Base-by-base conservation (phyloP, 1,140 invertebrate species). In the Drosophila nigromelanica region DNA sequence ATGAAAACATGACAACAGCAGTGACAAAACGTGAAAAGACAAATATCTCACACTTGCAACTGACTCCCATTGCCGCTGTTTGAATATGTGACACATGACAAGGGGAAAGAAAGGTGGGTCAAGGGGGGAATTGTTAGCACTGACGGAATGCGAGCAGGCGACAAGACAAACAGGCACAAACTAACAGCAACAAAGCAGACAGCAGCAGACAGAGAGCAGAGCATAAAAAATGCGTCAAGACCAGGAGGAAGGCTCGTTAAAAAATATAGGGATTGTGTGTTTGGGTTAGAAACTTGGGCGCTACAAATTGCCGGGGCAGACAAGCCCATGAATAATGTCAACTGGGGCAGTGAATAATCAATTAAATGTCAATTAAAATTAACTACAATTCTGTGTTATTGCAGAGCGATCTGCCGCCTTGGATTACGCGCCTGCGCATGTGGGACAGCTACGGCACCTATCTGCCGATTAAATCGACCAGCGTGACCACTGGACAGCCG, bases 381-480 rank as follows among this genome's bases (percentile, higher is more conserved):
- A 27, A 27, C 27, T 27, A 6, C 5, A 27, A 27, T 27, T 48
- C 59, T 12, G 30, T 15, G 8, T 43, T 12, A 27, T 40, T 52
- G 14, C 66, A 92, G 90, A 82, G 78, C 52, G 90, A 92, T 75
- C 76, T 92, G 59, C 91, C 91, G 40, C 92, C 92, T n/a, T 94
- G 94, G 83, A 93, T 93, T 37, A 94, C 93, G 21, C 91, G 94
- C 39, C 80, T 94, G 43, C 91, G 93, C 39, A 94, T 95, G 71
- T 94, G 93, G 92, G 94, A 95, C 80, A 94, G 93, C 39, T 92
- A 92, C 58, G 91, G 90, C 35, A 90, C 91, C 3, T 92, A 92
- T 78, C 42, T 82, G 60, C 89, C 91, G 60, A 81, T 90, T 21
- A 92, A 92, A 67, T 80, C 82, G 47, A 91, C 87, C 10, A 90